These are phyloP conservation scores for Burhinus bistriatus DNA, from an alignment of 2,113 vertebrate genomes.

Conservation along the genomic window DNA sequence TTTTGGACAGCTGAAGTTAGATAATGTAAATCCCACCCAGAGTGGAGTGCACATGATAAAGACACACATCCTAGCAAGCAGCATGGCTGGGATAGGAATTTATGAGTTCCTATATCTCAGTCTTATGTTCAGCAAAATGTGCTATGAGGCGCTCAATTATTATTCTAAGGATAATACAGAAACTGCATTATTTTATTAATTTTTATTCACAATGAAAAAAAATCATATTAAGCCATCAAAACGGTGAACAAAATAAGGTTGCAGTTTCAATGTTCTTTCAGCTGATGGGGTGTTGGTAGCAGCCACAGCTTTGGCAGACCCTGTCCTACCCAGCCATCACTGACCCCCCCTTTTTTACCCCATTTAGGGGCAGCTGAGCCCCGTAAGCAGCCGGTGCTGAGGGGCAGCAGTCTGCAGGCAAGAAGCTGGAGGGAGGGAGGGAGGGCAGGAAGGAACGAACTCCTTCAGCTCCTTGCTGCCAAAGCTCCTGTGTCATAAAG, in stretches of 20 bases:
- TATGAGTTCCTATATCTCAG: background rate
- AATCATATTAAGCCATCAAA: background rate
- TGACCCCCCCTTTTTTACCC: background rate
- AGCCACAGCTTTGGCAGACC: background rate
- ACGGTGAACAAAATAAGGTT: background rate
- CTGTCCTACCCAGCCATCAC: background rate
- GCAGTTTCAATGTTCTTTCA: background rate
- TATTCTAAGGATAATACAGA: background rate
- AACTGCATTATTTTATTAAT: background rate
- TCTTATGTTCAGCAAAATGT: background rate
- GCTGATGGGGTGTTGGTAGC: background rate
- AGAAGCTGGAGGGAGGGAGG: background rate
- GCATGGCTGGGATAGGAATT: background rate
- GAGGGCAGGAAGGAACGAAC: fast-evolving
- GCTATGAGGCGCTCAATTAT: background rate
- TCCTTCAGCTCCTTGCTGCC: background rate
- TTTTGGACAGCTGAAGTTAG: background rate
- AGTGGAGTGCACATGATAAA: background rate
- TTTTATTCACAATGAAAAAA: background rate
- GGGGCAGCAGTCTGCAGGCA: background rate
- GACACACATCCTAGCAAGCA: background rate
- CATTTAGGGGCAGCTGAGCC: background rate
- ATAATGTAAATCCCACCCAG: background rate
- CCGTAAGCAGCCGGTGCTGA: fast-evolving
- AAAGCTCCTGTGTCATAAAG: background rate